Base-by-base conservation (phyloP, 2,113 vertebrate species). In the Apteryx owenii region DNA sequence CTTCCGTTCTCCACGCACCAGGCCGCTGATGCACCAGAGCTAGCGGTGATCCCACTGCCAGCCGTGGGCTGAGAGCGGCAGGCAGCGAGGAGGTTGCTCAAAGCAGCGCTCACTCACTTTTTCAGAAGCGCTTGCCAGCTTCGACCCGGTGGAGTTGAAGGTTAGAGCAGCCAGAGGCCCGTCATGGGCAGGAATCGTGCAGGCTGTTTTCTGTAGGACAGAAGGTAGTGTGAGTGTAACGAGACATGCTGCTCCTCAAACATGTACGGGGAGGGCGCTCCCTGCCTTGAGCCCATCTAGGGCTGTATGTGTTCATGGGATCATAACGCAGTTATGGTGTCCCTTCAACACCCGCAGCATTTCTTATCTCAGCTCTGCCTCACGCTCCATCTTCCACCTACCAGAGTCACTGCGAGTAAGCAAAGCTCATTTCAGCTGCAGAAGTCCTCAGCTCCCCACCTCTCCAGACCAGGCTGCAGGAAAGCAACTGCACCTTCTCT, bases 71-170 rank as follows among this genome's bases (percentile, higher is more conserved):
- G 83, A 21, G 69, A 44, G 36, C 70, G 28, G 21, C 12, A 11
- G 76, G 70, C 56, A 86, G 70, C 17, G 29, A 38, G 56, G 33
- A 77, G 40, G 72, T 56, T 46, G 22, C 48, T 40, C 0, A 1
- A 20, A 23, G 44, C 6, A 2, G 44, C 6, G 4, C 6, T 19
- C 73, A 89, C 98, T 98, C 85, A 99, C 99, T 97, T 99, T 99
- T 97, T 99, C 99, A 0, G 99, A 99, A 8, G 99, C 99, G 10
- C 99, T 99, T 64, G 99, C 99, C 73, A 99, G 97, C 95, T 99
- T 99, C 38, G 98, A 98, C 92, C 99, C 99, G 0, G 98, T 98
- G 90, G 98, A 97, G 54, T 98, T 99, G 98, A 99, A 99, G 92
- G 98, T 44, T 42, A 99, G 97, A n/a, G 99, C 99, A 2, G 99